Evolutionary conservation across 2,113 vertebrate species (phyloP).

Genomic region (Cyphomyrus plagiostoma): DNA sequence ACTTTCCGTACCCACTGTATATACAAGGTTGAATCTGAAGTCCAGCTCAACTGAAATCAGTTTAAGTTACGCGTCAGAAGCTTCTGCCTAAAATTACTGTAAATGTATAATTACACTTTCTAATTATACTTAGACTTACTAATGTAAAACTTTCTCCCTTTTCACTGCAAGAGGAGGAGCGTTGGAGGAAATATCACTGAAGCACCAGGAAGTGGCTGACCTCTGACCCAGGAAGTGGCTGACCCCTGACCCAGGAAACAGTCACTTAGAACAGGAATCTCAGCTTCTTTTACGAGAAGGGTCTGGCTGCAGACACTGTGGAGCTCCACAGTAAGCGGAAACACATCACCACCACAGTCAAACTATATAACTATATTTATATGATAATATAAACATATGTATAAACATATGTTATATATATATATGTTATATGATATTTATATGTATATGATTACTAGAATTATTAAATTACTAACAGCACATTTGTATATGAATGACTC

Average conservation of each 20-base stretch:
- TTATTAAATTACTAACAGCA: too few species aligned
- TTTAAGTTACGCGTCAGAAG: not conserved
- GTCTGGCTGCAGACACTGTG: too few species aligned
- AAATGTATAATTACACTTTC: not conserved
- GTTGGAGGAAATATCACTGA: conserved; percentile 70
- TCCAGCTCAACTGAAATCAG: not conserved
- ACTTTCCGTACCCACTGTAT: too few species aligned
- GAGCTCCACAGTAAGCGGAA: too few species aligned
- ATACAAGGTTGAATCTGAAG: not conserved
- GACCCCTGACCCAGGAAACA: not conserved
- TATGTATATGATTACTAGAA: too few species aligned
- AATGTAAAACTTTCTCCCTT: not conserved
- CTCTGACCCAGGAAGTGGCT: not conserved
- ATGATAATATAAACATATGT: too few species aligned
- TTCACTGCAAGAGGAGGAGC: conserved; percentile 55
- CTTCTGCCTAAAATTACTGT: not conserved
- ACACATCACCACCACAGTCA: too few species aligned
- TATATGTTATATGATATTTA: too few species aligned
- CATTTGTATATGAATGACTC: too few species aligned
- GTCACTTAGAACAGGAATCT: not conserved
- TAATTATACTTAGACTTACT: not conserved
- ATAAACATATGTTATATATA: too few species aligned
- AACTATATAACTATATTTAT: too few species aligned
- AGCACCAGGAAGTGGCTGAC: not conserved
- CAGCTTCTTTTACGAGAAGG: too few species aligned